Percentiles rank a stretch among this genome's conserved stretches.
Conservation (phyloP, 2,113 vertebrate genomes). For the Scopus umbretta region DNA sequence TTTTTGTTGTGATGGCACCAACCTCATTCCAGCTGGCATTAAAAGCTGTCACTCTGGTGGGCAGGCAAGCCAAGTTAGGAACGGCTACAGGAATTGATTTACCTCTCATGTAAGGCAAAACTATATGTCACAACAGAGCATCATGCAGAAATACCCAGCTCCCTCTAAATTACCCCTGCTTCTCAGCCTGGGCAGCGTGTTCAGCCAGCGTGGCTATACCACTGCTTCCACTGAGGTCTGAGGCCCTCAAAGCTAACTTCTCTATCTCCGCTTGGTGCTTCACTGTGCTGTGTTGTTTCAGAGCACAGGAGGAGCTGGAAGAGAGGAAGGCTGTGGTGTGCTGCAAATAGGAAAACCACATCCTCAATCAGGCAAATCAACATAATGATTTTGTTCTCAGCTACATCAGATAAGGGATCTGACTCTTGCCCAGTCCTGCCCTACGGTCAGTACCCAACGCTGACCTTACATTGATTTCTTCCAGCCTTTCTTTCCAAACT, state of each 20-base stretch:
- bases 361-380: background rate
- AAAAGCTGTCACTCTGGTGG: conserved; percentile 16
- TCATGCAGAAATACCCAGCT: background rate
- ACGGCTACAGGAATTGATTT: background rate
- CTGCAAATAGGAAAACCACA: background rate
- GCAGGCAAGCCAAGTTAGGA: background rate
- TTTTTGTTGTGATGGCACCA: background rate
- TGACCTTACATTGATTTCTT: background rate
- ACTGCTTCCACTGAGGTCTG: background rate
- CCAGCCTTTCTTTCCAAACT: background rate
- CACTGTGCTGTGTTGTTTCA: background rate
- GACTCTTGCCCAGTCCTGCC: background rate
- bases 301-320: background rate
- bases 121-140: background rate
- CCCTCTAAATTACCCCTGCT: background rate
- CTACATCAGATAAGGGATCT: background rate
- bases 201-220: fast-evolving
- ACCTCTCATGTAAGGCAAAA: background rate
- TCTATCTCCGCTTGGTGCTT: background rate
- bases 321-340: background rate
- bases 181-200: background rate
- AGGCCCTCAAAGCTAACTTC: background rate
- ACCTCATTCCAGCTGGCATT: background rate
- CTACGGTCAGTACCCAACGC: fast-evolving
- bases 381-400: background rate